Base-by-base conservation (phyloP, 2,113 vertebrate species). In the Epinephelus fuscoguttatus region DNA sequence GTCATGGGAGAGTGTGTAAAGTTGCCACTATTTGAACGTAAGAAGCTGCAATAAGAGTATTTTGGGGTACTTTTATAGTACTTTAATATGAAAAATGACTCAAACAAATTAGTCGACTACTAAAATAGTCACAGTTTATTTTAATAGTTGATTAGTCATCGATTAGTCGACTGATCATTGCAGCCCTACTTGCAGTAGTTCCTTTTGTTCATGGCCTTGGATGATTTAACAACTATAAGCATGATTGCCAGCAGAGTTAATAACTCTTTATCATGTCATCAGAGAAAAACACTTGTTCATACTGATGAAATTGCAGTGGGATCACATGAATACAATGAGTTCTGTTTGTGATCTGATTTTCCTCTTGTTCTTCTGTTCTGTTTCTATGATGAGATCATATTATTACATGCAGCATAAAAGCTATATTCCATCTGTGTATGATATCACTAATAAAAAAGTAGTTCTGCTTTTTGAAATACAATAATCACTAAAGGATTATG, bases 371-470 rank as follows among this genome's bases (percentile, higher is more conserved):
- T 10, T 50, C 60, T 50, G 30, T n/a, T 69, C 1, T 33, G 1
- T 69, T 18, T 72, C 61, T 40, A 1, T 15, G 23, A 49, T 68
- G 21, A 68, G 18, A 67, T 80, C n/a, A 81, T 79, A 3, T 49
- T 19, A 59, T 60, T 82, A 55, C 4, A 67, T 62, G 11, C 10
- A n/a, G 23, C 10, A 27, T 76, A 47, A 62, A 76, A 70, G 30
- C 27, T 70, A 15, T 62, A 12, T 64, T 78, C 62, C 78, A 75
- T 78, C 55, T 70, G 37, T 55, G 45, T 74, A 50, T 59, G 17
- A 77, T 73, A 74, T 40, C 6, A 40, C 5, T 11, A 40, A 59
- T 47, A 80, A 62, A 66, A 13, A 23, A 76, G 42, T 30, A 33
- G 19, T 10, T 30, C 30, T 66, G 23, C 14, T 52, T 76, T 80